Conservation (phyloP, 2,797 vertebrate species). For the Sternotherus odoratus region DNA sequence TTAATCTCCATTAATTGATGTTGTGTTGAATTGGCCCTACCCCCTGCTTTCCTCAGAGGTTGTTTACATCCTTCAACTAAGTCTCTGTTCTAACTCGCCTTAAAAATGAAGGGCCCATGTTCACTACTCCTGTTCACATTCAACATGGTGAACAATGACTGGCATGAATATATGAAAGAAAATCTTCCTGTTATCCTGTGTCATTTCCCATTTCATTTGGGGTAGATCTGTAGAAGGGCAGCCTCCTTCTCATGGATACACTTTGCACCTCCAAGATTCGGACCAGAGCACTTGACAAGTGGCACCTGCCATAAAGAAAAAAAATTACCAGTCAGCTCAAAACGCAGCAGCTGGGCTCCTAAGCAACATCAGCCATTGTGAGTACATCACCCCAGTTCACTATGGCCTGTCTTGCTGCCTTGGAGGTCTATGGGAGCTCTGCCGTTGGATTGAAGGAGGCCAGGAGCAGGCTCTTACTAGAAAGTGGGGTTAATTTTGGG, state of each 20-base stretch:
- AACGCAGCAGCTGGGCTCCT: not conserved
- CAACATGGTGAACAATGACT: not conserved
- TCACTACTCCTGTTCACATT: not conserved
- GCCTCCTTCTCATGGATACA: not conserved
- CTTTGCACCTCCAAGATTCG: not conserved
- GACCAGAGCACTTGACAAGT: accelerated
- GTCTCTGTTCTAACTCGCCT: not conserved
- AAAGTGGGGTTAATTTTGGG: not conserved
- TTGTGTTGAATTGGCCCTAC: not conserved
- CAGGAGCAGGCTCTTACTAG: not conserved
- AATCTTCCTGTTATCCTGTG: not conserved
- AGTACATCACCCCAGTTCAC: not conserved
- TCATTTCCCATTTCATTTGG: not conserved
- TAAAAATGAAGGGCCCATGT: not conserved
- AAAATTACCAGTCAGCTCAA: not conserved
- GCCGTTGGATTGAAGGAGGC: not conserved
- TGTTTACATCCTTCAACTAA: not conserved
- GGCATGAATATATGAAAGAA: not conserved
- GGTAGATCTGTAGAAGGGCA: not conserved
- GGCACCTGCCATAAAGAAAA: not conserved
- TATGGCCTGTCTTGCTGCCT: not conserved
- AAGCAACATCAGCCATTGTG: not conserved
- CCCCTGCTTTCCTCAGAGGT: not conserved
- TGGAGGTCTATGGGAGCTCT: not conserved
- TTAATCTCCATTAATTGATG: not conserved